Evolutionary conservation across 2,888 invertebrate species (phyloP).

Genomic region (Operophtera brumata): DNA sequence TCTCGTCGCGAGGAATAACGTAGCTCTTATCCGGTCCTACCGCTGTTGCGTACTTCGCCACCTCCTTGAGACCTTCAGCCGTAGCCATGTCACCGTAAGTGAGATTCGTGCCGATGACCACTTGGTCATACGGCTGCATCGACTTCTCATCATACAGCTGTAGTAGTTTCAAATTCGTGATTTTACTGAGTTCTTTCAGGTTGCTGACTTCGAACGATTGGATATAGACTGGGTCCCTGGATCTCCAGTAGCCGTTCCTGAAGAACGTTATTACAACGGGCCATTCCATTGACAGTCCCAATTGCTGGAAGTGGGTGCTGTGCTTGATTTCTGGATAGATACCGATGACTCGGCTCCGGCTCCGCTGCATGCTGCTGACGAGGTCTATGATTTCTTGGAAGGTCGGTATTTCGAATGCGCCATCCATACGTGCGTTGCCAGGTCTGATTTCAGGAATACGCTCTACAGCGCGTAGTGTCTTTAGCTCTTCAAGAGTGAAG

Average conservation of each 20-base stretch:
- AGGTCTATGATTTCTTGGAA: constrained; percentile 69
- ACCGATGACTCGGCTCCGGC: constrained; percentile 60
- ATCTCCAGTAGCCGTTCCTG: constrained; percentile 56
- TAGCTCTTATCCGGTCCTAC: constrained; percentile 69
- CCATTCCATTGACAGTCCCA: constrained; percentile 61
- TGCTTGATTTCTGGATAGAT: constrained; percentile 72
- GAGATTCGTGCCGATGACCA: constrained; percentile 44
- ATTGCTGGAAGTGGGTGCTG: constrained; percentile 55
- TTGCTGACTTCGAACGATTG: constrained; percentile 72
- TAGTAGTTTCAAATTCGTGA: constrained; percentile 59
- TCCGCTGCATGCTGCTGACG: constrained; percentile 58
- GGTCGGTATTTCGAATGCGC: constrained; percentile 58
- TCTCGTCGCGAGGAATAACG: constrained; percentile 61
- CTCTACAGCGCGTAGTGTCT: constrained; percentile 61
- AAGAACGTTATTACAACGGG: constrained; percentile 57
- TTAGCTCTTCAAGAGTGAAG: constrained; percentile 67
- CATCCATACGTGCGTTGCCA: constrained; percentile 64
- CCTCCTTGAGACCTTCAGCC: constrained; percentile 56
- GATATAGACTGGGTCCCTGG: constrained; percentile 59
- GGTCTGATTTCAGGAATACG: constrained; percentile 60
- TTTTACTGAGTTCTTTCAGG: constrained; percentile 58
- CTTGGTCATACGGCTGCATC: constrained; percentile 59
- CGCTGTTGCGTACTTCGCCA: constrained; percentile 65
- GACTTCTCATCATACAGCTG: constrained; percentile 55
- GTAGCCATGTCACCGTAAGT: constrained; percentile 68